phyloP scores from a whole-genome alignment of 2,888 invertebrate genomes.

The Oasisia sp. region DNA sequence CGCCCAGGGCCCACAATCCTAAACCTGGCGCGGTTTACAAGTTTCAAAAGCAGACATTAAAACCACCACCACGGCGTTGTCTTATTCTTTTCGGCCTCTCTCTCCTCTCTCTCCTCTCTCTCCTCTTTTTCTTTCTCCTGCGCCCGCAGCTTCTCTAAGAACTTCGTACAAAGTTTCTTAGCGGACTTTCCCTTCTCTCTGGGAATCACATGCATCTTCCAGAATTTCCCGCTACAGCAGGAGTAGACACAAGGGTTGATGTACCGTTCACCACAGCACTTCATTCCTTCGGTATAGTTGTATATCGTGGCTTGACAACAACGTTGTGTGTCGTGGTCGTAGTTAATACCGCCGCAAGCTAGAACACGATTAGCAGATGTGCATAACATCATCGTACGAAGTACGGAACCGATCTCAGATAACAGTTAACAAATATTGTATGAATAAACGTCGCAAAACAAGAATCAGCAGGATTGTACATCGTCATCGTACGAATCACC shows the following conservation, averaged over 20 bases:
- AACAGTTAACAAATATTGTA: too few relatives aligned
- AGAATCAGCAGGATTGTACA: not conserved
- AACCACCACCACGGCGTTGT: too few relatives aligned
- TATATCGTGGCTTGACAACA: not conserved
- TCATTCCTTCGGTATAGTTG: not conserved
- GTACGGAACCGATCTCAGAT: too few relatives aligned
- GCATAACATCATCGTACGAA: too few relatives aligned
- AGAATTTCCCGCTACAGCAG: not conserved
- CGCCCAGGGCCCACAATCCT: too few relatives aligned
- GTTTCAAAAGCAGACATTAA: not conserved
- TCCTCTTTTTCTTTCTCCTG: too few relatives aligned
- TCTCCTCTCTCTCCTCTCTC: too few relatives aligned
- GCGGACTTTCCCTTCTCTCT: not conserved
- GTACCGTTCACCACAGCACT: not conserved
- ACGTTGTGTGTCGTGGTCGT: not conserved
- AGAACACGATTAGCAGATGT: too few relatives aligned
- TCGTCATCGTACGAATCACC: not conserved
- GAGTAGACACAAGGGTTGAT: not conserved
- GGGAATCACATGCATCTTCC: not conserved
- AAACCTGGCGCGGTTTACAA: not conserved
- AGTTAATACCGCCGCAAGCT: not conserved
- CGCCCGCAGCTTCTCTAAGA: not conserved
- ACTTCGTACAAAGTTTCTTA: not conserved
- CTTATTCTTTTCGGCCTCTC: not conserved
- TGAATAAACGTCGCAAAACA: too few relatives aligned